phyloP scores from a whole-genome alignment of 2,888 invertebrate genomes.

The Limenitis arthemis region DNA sequence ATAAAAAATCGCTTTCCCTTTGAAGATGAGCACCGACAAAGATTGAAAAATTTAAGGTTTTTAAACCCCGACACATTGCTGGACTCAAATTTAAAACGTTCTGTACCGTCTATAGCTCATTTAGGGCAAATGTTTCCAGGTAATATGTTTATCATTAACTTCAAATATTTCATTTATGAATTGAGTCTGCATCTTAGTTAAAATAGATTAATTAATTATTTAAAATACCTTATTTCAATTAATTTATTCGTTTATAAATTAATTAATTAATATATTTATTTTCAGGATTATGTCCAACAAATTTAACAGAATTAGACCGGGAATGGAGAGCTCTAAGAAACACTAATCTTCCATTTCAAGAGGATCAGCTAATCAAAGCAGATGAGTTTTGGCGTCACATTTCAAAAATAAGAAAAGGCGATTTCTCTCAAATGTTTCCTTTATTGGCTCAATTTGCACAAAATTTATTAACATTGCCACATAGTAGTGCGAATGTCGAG shows the following conservation, averaged over 20 bases:
- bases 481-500: too few species aligned
- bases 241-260: too few species aligned
- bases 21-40: conserved; percentile 16
- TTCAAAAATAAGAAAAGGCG: conserved; percentile 22
- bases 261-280: conserved; percentile 10
- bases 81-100: conserved; percentile 10
- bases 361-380: conserved; percentile 11
- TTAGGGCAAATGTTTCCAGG: conserved; percentile 6
- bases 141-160: too few species aligned
- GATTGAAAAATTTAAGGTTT: conserved; percentile 11
- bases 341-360: conserved; percentile 11
- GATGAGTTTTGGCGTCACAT: conserved; percentile 23
- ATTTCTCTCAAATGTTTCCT: conserved; percentile 24
- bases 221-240: too few species aligned
- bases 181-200: too few species aligned
- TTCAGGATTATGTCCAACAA: conserved; percentile 18
- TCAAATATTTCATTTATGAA: too few species aligned
- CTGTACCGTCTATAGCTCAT: conserved; percentile 8
- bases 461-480: conserved; percentile 20
- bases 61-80: conserved; percentile 12
- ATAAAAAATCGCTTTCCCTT: conserved; percentile 12
- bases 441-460: conserved; percentile 19
- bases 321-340: conserved; percentile 13
- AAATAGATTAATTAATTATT: too few species aligned
- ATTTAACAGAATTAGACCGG: conserved; percentile 17